Evolutionary conservation across 2,113 vertebrate species (phyloP), one percentile per base, ranked within the genome.

Genomic region (Lutjanus erythropterus): DNA sequence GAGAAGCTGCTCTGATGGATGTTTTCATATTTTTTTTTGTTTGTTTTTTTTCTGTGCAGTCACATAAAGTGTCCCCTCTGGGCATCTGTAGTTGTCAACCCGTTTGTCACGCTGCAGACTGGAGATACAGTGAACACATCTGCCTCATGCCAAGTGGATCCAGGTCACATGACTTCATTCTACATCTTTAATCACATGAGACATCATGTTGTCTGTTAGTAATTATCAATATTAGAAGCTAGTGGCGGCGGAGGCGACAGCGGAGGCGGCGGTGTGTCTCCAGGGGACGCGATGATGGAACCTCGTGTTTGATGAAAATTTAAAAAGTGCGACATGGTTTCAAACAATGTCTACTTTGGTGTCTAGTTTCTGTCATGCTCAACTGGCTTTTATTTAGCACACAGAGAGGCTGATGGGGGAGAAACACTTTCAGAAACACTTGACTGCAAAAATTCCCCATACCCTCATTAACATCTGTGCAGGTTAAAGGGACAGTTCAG

Each of bases 341-440:
- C 9, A 33, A 58, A 60, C 64, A 10, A 2, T 4, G 68, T 56
- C 21, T 42, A 10, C 60, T 56, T n/a, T 5, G n/a, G 47, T 25
- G 67, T 78, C 35, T 46, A 29, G n/a, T 78, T 52, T 42, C 55
- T 52, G 65, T 50, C 44, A 60, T 44, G 19, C 75, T 50, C 42
- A 31, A 1, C 52, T 23, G 37, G 23, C 52, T n/a, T 27, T 39
- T 49, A n/a, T 39, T 49, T 10, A 67, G 15, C 62, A 2, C 61
- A 46, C 52, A 39, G 62, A 11, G 16, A n/a, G 23, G 5, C 59
- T 7, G 21, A 41, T 15, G 1, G 19, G 12, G 6, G 6, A 42
- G 58, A 56, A 44, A 59, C 50, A 37, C 37, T 41, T 21, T n/a
- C 33, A 29, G 5, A 29, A 60, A 10, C 1, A 44, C 8, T 64